Evolutionary conservation across 2,888 invertebrate species (phyloP), one percentile per base, ranked within the genome.

Genomic region (Bursaphelenchus okinawaensis): DNA sequence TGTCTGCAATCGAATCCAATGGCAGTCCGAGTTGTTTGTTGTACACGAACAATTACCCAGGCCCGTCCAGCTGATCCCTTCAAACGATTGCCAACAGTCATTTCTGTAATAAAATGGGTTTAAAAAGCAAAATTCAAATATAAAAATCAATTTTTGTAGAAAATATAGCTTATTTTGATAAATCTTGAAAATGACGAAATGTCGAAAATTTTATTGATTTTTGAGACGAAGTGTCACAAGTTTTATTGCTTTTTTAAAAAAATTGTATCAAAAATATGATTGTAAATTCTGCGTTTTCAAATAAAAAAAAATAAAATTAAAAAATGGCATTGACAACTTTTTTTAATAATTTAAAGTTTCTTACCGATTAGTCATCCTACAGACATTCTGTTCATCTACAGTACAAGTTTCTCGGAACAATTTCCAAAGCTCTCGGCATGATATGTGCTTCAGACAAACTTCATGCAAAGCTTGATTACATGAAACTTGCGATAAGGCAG

Each of bases 1-100:
- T 51, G 81, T 81, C 57, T 79, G 80, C 51, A 81, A 69, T 9
- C 80, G 70, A 57, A 81, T 81, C 81, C 81, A 81, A 60, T 81
- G 81, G 56, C 81, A 81, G 65, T 81, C 81, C 22, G 71, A 68
- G 51, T 78, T 75, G 55, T 70, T 70, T 24, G 71, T 65, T 16
- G 61, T 62, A 63, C 81, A 81, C 7, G 72, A 71, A 62, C 81
- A 81, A 52, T 71, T 72, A 16, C 80, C 80, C 20, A 81, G 68
- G 20, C 81, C 81, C 4, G 80, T 77, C 81, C 81, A 81, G 20
- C 74, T 75, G 55, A 81, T 71, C 7, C 81, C 81, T 58, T 81
- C 81, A 65, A 76, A 81, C 7, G 75, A 69, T 63, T 81, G 80
- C 81, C 81, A 80, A 61, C 81, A 81, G 52, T 75, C 66, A 54